Evolutionary conservation across 2,113 vertebrate genomes (phyloP).

Genomic region (Cephalopterus ornatus): DNA sequence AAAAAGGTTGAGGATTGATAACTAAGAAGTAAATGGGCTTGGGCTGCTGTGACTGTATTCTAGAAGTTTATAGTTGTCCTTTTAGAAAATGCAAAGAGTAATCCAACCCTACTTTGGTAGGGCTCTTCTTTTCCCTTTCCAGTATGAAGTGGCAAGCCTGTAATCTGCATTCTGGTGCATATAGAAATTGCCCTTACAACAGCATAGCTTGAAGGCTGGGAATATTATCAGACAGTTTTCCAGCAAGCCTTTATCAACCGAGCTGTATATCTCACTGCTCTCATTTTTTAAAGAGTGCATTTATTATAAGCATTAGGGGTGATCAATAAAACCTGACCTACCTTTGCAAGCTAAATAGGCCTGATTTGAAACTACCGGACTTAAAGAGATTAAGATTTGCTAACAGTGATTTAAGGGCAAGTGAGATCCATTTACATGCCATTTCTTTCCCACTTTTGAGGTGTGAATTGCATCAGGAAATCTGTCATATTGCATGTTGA

Average conservation of each 20-base stretch:
- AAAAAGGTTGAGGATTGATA: not conserved
- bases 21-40: not conserved
- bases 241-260: not conserved
- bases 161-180: not conserved
- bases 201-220: not conserved
- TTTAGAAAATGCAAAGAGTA: not conserved
- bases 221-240: not conserved
- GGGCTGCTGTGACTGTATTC: not conserved
- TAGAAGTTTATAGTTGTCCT: not conserved
- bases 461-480: not conserved
- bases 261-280: not conserved
- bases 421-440: not conserved
- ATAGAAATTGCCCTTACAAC: not conserved
- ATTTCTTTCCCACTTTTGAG: not conserved
- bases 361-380: not conserved
- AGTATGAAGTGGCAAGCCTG: not conserved
- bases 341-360: constrained; percentile 23
- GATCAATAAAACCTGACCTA: constrained; percentile 31
- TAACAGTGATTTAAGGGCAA: constrained; percentile 8
- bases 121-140: not conserved
- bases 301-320: not conserved
- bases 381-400: not conserved
- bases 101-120: not conserved
- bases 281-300: not conserved
- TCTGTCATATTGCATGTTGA: not conserved